Conservation (phyloP, 2,888 invertebrate genomes). For the Coleophora deauratella region DNA sequence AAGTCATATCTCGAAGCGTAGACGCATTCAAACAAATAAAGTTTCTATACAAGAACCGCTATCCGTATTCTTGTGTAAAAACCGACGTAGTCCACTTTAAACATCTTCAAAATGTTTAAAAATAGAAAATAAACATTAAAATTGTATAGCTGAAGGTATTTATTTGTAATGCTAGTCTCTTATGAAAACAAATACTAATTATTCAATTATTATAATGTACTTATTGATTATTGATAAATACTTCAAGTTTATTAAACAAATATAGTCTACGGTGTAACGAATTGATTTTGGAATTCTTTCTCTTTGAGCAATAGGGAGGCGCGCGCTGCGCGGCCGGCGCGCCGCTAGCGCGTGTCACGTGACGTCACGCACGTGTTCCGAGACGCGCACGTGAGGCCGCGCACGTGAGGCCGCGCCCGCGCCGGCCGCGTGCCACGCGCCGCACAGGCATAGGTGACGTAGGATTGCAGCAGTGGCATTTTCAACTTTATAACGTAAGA, state of each 20-base stretch:
- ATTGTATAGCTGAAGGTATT: constrained; percentile 74
- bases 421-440: constrained; percentile 18
- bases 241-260: constrained; percentile 72
- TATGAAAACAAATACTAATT: constrained; percentile 73
- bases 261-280: constrained; percentile 71
- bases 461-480: constrained; percentile 70
- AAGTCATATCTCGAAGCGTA: constrained; percentile 72
- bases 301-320: constrained; percentile 57
- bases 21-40: constrained; percentile 54
- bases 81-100: constrained; percentile 66
- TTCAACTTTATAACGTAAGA: constrained; percentile 65
- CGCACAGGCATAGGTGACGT: constrained; percentile 53
- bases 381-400: constrained; percentile 4
- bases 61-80: constrained; percentile 51
- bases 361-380: constrained; percentile 3
- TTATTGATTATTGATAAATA: constrained; percentile 74
- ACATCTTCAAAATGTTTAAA: constrained; percentile 70
- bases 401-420: constrained; percentile 6
- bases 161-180: constrained; percentile 75
- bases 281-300: constrained; percentile 68
- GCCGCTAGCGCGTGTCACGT: constrained; percentile 3
- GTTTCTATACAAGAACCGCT: constrained; percentile 54
- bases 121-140: constrained; percentile 68
- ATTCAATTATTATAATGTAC: constrained; percentile 75
- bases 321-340: constrained; percentile 11